Base-by-base conservation (phyloP, 1,140 invertebrate genomes). In the Drosophila chauvacae region DNA sequence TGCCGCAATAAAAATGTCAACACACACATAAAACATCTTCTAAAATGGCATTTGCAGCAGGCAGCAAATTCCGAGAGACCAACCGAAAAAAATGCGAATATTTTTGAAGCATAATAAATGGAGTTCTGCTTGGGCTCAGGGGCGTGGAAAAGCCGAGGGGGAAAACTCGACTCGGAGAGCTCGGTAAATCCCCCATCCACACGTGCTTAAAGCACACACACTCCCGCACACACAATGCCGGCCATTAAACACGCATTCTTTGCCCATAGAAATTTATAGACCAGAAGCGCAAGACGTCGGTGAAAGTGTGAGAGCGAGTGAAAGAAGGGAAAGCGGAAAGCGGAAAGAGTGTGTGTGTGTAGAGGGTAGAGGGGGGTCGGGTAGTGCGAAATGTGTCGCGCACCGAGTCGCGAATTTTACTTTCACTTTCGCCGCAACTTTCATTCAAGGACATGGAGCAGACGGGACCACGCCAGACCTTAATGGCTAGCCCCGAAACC, bases 221-320 rank as follows among this genome's bases (percentile, higher is more conserved):
- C 57, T 16, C 60, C 14, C 59, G 65, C 76, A 75, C 78, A 62
- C 74, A 88, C 86, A 90, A 82, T 90, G 80, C 73, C 73, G 86
- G 81, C 87, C 87, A 90, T 90, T 90, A 90, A 90, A 87, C 77
- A 86, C 87, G 87, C 87, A 91, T 91, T 91, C 87, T 65, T 86
- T 79, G 80, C 61, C 87, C 81, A 90, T 88, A 90, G 80, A 88
- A 88, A 90, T 85, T 90, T 90, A 90, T 88, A 90, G 85, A 90
- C 69, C 84, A 84, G 77, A 84, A 84, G 59, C 64, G 58, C 28
- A 80, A 83, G 85, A 75, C 82, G 79, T 51, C 69, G 69, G 83
- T 39, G 79, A 87, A 83, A 88, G 84, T 87, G 77, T 65, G 58
- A 58, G 65, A 50, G 44, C 28, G 35, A 42, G 53, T 30, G 37